A percentile compares a stretch with the other conserved stretches of the same genome.
These are phyloP conservation scores for Phymastichus coffea DNA, from an alignment of 1,140 invertebrate species.

Conservation along the genomic window DNA sequence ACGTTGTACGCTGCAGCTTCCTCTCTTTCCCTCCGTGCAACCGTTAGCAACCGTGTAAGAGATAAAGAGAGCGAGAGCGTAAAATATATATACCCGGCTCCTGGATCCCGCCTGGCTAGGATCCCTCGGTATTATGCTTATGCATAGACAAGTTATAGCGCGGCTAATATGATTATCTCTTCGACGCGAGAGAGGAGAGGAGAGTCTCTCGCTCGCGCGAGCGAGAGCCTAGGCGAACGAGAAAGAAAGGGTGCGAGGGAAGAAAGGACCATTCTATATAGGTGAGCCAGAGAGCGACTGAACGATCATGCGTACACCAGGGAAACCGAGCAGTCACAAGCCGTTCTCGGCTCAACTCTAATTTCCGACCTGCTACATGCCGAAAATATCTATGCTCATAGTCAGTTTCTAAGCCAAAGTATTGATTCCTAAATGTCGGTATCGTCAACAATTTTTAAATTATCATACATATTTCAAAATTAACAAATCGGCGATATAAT, in stretches of 20 bases:
- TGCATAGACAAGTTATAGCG: conserved; percentile 56
- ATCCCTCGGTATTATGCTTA: conserved; percentile 53
- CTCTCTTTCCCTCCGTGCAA: conserved; percentile 14
- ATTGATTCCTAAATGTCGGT: too few species aligned
- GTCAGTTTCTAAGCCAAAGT: too few species aligned
- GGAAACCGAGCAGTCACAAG: neutral
- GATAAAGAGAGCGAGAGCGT: conserved; percentile 34
- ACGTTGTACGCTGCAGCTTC: conserved; percentile 48
- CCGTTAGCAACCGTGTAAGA: conserved; percentile 15
- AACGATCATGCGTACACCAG: conserved; percentile 10
- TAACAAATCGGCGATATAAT: too few species aligned
- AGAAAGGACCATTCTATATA: too few species aligned
- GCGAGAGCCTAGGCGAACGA: neutral
- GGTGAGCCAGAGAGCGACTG: neutral
- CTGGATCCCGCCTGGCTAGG: conserved; percentile 52
- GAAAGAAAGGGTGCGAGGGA: neutral
- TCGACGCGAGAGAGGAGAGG: conserved; percentile 45
- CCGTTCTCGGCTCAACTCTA: too few species aligned
- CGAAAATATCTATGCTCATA: too few species aligned
- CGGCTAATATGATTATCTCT: conserved; percentile 56
- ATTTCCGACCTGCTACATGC: too few species aligned
- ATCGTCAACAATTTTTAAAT: too few species aligned
- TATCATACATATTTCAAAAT: too few species aligned
- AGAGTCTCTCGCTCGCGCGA: neutral
- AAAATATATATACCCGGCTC: conserved; percentile 48